Percentiles rank a stretch among this genome's conserved stretches.
Conservation (phyloP, 1,140 invertebrate genomes). For the Macrostomum lignano region DNA sequence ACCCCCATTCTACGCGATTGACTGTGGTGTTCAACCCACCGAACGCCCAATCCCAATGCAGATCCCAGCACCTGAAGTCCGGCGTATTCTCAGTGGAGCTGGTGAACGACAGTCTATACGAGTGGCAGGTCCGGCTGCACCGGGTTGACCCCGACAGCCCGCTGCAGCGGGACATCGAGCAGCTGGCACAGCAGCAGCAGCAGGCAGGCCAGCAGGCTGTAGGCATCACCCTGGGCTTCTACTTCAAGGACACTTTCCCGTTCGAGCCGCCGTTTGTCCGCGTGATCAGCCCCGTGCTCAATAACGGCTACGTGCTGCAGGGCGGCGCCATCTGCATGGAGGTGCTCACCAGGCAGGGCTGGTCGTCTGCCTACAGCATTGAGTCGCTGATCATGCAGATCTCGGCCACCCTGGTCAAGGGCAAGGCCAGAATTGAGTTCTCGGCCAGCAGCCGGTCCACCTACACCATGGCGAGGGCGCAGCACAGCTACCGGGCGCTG, state of each 20-base stretch:
- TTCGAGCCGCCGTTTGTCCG: constrained; percentile 95
- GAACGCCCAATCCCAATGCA: no score
- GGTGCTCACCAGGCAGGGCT: constrained; percentile 86
- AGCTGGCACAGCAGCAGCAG: neutral
- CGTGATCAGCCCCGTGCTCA: constrained; percentile 82
- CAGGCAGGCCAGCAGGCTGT: neutral
- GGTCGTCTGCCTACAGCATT: constrained; percentile 92
- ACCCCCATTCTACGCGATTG: no score
- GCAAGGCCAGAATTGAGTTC: constrained; percentile 89
- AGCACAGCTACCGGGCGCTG: constrained; percentile 91
- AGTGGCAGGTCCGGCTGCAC: constrained; percentile 85
- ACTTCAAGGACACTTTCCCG: constrained; percentile 69
- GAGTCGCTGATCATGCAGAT: constrained; percentile 98
- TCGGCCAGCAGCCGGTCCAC: constrained; percentile 59
- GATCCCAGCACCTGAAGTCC: no score
- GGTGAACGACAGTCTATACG: constrained; percentile 88
- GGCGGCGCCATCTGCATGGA: constrained; percentile 90
- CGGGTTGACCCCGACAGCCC: constrained; percentile 88
- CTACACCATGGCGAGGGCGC: constrained; percentile 77
- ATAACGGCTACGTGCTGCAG: constrained; percentile 75
- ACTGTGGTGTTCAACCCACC: no score
- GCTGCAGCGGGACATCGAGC: constrained; percentile 42
- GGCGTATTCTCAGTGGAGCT: constrained; percentile 66
- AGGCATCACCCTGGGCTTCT: constrained; percentile 11
- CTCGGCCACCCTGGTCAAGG: constrained; percentile 84